phyloP scores from a whole-genome alignment of 2,888 invertebrate species.

The Mantis religiosa region DNA sequence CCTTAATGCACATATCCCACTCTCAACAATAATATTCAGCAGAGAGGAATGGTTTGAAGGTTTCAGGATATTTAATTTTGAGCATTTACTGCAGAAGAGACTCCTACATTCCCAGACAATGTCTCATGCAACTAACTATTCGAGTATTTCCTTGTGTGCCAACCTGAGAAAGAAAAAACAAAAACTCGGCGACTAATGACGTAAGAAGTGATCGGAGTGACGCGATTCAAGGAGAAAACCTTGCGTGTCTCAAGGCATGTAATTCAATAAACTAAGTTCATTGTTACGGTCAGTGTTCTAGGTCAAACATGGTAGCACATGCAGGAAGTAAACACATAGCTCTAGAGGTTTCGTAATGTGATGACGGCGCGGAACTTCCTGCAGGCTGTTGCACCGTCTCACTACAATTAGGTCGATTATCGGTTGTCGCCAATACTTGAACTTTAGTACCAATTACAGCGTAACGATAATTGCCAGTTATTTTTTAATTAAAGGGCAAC shows the following conservation, averaged over 20 bases:
- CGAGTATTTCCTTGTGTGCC: no score
- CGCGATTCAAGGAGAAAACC: background rate
- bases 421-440: no score
- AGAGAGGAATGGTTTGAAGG: no score
- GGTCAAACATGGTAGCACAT: background rate
- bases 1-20: no score
- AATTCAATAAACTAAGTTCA: background rate
- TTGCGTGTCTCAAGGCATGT: background rate
- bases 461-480: no score
- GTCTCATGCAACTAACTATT: no score
- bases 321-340: background rate
- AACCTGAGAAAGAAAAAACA: background rate
- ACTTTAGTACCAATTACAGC: no score
- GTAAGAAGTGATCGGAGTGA: background rate
- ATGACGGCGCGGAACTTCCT: background rate
- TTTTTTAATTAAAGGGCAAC: no score
- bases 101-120: no score
- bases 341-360: background rate
- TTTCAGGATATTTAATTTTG: no score
- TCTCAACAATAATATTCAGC: no score
- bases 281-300: background rate
- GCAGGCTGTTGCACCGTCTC: background rate
- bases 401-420: background rate
- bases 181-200: background rate
- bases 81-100: no score